Evolutionary conservation across 1,140 invertebrate species (phyloP).

Genomic region (Eurosta solidaginis): DNA sequence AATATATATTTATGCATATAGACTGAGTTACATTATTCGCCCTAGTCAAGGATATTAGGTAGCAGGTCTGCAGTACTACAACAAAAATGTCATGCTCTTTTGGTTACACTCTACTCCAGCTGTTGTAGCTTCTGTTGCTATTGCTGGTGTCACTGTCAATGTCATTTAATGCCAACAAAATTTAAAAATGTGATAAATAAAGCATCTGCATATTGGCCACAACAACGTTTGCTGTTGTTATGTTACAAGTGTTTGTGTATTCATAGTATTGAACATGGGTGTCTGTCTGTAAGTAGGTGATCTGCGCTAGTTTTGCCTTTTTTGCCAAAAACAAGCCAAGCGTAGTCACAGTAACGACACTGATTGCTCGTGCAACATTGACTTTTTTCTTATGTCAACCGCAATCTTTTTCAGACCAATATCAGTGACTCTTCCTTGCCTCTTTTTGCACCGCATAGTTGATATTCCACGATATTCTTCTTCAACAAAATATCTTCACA

Average conservation of each 20-base stretch:
- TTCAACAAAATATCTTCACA: not conserved
- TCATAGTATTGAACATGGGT: too few species aligned
- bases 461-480: not conserved
- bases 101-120: not conserved
- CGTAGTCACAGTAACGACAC: not conserved
- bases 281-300: not conserved
- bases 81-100: not conserved
- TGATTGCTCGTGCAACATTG: conserved; percentile 23
- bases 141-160: conserved; percentile 7
- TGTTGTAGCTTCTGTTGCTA: not conserved
- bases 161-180: conserved; percentile 22
- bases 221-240: not conserved
- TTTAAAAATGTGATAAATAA: conserved; percentile 24
- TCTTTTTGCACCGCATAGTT: not conserved
- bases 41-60: not conserved
- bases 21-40: not conserved
- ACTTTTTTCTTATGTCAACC: not conserved
- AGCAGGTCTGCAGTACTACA: not conserved
- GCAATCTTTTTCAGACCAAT: not conserved
- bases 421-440: not conserved
- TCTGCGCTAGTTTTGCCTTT: conserved; percentile 15
- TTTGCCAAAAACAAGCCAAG: not conserved
- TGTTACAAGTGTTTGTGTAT: not conserved
- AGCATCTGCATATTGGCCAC: not conserved
- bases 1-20: too few species aligned